phyloP scores from a whole-genome alignment of 2,797 vertebrate species.

The Enteromius argenteus region DNA sequence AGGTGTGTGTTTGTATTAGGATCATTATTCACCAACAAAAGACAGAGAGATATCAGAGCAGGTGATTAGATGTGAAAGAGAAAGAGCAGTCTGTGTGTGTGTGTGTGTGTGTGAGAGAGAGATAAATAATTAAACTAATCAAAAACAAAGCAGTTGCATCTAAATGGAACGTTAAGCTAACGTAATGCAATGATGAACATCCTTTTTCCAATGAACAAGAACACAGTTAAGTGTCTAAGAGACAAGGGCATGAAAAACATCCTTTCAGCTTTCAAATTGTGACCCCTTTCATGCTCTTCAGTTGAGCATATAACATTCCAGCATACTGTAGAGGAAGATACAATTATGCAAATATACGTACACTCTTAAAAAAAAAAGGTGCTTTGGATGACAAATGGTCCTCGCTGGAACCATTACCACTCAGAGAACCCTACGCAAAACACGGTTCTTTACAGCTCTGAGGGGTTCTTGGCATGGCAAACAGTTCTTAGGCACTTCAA shows the following conservation, averaged over 20 bases:
- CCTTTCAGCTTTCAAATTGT: constrained; percentile 12
- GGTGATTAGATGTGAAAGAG: neutral
- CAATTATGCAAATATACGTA: constrained; percentile 26
- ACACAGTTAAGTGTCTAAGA: constrained; percentile 23
- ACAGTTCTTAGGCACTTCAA: constrained; percentile 5
- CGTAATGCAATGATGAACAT: constrained; percentile 31
- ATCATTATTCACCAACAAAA: constrained; percentile 47
- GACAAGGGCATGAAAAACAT: constrained; percentile 3
- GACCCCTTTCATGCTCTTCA: neutral
- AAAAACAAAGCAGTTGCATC: constrained; percentile 40
- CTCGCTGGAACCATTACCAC: neutral
- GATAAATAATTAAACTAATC: constrained; percentile 43
- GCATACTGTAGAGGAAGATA: neutral
- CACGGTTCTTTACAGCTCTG: neutral
- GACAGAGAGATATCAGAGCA: constrained; percentile 24
- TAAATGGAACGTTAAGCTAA: constrained; percentile 38
- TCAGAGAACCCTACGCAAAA: neutral
- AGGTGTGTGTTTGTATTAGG: constrained; percentile 49
- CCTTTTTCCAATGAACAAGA: constrained; percentile 2
- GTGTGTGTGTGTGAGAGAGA: neutral
- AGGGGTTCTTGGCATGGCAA: neutral
- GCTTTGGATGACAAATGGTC: constrained; percentile 3
- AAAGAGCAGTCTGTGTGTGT: neutral
- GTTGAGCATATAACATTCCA: constrained; percentile 1
- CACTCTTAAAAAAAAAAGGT: constrained; percentile 19